These are phyloP conservation scores for Metopia argyrocephala DNA, from an alignment of 2,888 invertebrate genomes.

Conservation along the genomic window DNA sequence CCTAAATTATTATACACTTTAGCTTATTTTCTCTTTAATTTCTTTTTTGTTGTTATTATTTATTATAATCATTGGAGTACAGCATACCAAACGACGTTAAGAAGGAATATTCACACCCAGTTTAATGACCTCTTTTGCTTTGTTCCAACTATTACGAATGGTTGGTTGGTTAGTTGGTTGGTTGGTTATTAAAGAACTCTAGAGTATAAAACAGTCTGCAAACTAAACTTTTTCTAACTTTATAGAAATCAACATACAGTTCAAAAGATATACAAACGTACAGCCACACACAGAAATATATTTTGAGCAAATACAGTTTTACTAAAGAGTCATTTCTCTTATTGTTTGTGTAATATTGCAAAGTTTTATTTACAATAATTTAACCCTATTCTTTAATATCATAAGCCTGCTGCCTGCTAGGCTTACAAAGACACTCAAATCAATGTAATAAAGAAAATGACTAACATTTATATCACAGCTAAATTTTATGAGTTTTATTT, in stretches of 20 bases:
- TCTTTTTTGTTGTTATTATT: background rate
- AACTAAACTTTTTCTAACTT: conserved; percentile 43
- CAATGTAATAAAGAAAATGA: too few relatives aligned
- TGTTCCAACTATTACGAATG: conserved; percentile 54
- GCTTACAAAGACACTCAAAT: too few relatives aligned
- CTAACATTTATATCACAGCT: too few relatives aligned
- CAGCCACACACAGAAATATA: background rate
- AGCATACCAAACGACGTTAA: conserved; percentile 12
- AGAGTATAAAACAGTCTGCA: conserved; percentile 48
- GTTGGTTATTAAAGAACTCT: conserved; percentile 46
- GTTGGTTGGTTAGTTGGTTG: too few relatives aligned
- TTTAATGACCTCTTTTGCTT: conserved; percentile 60
- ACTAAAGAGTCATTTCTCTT: background rate
- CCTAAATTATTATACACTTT: background rate
- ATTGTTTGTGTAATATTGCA: too few relatives aligned
- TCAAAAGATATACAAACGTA: background rate
- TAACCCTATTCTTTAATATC: too few relatives aligned
- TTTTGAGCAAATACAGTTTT: background rate
- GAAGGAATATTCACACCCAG: conserved; percentile 47
- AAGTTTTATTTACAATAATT: too few relatives aligned
- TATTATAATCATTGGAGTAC: conserved; percentile 17
- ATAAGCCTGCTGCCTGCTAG: too few relatives aligned
- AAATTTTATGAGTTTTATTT: too few relatives aligned
- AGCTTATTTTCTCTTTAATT: background rate
- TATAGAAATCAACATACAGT: conserved; percentile 15